Evolutionary conservation across 2,113 vertebrate species (phyloP), one percentile per base, ranked within the genome.

Genomic region (Zapornia atra): DNA sequence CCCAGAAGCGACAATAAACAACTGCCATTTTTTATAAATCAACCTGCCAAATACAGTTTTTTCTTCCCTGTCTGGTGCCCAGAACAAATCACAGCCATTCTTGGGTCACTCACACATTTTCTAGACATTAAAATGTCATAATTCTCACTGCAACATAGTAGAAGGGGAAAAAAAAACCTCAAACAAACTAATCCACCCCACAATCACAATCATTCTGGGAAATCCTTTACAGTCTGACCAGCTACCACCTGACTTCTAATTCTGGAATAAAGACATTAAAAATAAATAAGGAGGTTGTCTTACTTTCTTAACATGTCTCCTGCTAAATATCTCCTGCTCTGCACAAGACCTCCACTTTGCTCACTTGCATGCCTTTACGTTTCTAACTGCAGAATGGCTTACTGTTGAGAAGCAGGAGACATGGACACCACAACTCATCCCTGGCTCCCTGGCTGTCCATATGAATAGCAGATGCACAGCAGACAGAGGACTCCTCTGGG

Each of bases 211-310:
- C 17, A 2, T 60, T 61, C 59, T 65, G 68, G 75, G 63, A 93
- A 90, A 86, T 60, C 51, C 71, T 92, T 94, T 83, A 59, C 2
- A 4, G 51, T 48, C 70, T 85, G 34, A 91, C 28, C 6, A 14
- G 53, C 40, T 83, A 83, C 42, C 50, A 63, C 51, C 36, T 91
- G 66, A 90, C 28, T 94, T 94, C 65, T 95, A 84, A 89, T 94
- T 95, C 68, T 91, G 51, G 76, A 88, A 92, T 66, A 90, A 95
- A 78, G 51, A 83, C 29, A 86, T 92, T 78, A 91, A 94, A 92
- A 95, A 92, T 92, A 93, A 72, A 88, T 88, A 70, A 92, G 86
- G 44, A 53, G 28, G 36, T 38, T 88, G 46, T 56, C 72, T 88
- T 88, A 56, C 33, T 76, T 83, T 88, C 81, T 76, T 64, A 73